These are phyloP conservation scores for Scaptomyza pallida DNA, from an alignment of 1,140 invertebrate genomes.

Conservation along the genomic window DNA sequence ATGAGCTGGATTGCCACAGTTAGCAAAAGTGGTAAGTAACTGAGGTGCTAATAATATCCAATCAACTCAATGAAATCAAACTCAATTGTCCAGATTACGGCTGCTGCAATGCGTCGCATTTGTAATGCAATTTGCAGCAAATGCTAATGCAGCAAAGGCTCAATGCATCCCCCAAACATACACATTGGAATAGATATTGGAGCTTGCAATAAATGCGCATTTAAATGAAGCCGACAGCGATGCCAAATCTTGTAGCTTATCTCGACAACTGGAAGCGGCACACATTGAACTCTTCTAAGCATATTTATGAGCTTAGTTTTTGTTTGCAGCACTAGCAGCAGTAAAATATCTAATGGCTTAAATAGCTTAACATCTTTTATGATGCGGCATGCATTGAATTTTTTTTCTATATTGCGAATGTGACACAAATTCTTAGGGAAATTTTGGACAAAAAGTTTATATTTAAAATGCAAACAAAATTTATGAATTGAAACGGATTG, in stretches of 20 bases:
- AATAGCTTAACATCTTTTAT: background rate
- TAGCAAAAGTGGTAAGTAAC: slow-evolving; percentile 21
- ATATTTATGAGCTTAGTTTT: slow-evolving; percentile 54
- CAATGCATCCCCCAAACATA: slow-evolving; percentile 50
- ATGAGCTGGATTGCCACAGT: slow-evolving; percentile 80
- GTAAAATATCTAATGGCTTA: background rate
- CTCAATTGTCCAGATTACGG: slow-evolving; percentile 44
- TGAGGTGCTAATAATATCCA: slow-evolving; percentile 72
- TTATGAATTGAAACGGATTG: too few relatives aligned
- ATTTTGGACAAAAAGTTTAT: background rate
- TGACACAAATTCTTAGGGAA: background rate
- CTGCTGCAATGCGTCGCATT: slow-evolving; percentile 46
- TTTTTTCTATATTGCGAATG: background rate
- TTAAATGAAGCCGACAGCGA: slow-evolving; percentile 59
- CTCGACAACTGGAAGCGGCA: slow-evolving; percentile 50
- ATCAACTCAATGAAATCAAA: slow-evolving; percentile 58
- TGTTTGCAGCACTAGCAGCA: background rate
- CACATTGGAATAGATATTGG: slow-evolving; percentile 33
- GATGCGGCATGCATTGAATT: slow-evolving; percentile 18
- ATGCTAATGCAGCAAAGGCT: slow-evolving; percentile 54
- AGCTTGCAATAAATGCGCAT: slow-evolving; percentile 63
- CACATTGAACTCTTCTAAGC: slow-evolving; percentile 68
- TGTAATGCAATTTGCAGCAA: slow-evolving; percentile 68
- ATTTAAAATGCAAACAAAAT: background rate
- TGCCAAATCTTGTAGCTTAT: slow-evolving; percentile 46